phyloP scores from a whole-genome alignment of 2,113 vertebrate species.

The Carettochelys insculpta region DNA sequence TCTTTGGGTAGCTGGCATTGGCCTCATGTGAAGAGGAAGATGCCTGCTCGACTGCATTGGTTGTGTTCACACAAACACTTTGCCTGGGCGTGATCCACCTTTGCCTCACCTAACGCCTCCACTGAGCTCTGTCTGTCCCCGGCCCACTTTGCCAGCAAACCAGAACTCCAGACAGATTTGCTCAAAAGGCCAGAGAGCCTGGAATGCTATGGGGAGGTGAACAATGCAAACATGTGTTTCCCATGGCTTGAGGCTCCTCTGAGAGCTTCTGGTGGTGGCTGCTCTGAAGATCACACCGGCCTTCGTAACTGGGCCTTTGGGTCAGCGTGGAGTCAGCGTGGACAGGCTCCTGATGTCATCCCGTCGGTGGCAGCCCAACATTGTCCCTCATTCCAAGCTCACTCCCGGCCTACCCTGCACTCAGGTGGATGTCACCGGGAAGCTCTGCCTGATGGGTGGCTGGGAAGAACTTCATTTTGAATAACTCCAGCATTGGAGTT shows the following conservation, averaged over 20 bases:
- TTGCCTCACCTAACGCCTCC: neutral
- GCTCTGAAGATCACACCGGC: neutral
- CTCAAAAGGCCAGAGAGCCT: neutral
- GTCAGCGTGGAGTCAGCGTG: neutral
- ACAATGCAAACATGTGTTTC: neutral
- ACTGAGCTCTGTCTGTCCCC: neutral
- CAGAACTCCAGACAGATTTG: neutral
- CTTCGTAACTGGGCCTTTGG: neutral
- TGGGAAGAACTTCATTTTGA: neutral
- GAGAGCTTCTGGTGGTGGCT: neutral
- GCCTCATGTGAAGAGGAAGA: neutral
- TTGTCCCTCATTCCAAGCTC: neutral
- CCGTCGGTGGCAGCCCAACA: neutral
- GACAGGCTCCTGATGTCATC: neutral
- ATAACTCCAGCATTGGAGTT: neutral
- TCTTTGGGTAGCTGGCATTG: neutral
- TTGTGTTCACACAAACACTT: neutral
- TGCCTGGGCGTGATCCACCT: neutral
- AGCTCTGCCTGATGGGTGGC: neutral
- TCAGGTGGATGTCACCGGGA: neutral
- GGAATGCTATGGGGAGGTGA: neutral
- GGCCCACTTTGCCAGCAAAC: neutral
- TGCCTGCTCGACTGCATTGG: too few relatives aligned
- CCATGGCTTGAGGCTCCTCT: neutral
- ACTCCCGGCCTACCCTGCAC: neutral